Evolutionary conservation across 1,140 invertebrate genomes (phyloP).

Genomic region (Drosophila willistoni): DNA sequence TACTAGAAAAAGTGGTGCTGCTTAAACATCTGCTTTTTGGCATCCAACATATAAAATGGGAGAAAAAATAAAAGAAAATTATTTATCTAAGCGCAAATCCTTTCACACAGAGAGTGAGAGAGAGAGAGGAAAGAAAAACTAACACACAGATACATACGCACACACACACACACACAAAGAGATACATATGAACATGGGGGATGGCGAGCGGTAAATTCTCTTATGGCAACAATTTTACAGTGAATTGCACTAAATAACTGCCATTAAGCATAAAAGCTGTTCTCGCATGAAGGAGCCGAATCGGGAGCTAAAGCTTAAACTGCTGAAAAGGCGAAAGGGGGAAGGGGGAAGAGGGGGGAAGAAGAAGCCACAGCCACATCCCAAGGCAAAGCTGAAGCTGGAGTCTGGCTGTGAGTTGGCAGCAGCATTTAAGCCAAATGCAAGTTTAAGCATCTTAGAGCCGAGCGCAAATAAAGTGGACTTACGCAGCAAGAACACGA

Average conservation of each 20-base stretch:
- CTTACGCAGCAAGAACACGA: conserved; percentile 58
- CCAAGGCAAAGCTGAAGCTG: background rate
- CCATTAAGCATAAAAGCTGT: conserved; percentile 82
- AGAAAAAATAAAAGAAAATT: conserved; percentile 37
- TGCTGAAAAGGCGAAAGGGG: background rate
- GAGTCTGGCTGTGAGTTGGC: conserved; percentile 25
- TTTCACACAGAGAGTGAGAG: conserved; percentile 33
- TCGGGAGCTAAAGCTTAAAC: conserved; percentile 6
- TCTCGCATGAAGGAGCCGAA: conserved; percentile 71
- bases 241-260: conserved; percentile 82
- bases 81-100: conserved; percentile 77
- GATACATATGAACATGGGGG: conserved; percentile 7
- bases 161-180: conserved; percentile 21
- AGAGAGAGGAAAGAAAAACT: conserved; percentile 20
- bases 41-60: conserved; percentile 62
- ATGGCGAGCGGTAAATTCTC: conserved; percentile 57
- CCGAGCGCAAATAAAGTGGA: conserved; percentile 71
- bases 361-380: too few relatives aligned
- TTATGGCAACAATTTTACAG: conserved; percentile 77
- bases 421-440: conserved; percentile 79
- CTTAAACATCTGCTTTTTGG: conserved; percentile 62
- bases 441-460: conserved; percentile 76
- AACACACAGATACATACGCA: background rate
- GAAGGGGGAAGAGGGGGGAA: too few relatives aligned
- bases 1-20: conserved; percentile 47